Percentiles rank a stretch among this genome's conserved stretches.
Evolutionary conservation across 92 coral and sea anemone genomes (phyloP).

Genomic region (Zoanthus sociatus): DNA sequence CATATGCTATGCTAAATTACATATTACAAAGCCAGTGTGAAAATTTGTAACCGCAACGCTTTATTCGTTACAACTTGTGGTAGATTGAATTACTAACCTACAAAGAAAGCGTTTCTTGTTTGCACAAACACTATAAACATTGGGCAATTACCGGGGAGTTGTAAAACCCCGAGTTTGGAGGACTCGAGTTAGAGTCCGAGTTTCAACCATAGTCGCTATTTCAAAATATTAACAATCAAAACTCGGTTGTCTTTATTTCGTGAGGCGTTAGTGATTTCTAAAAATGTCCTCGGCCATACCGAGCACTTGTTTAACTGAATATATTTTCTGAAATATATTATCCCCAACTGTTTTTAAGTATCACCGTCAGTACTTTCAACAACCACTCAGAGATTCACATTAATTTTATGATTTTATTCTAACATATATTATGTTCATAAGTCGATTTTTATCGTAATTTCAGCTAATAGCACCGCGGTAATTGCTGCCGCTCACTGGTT

Average conservation of each 20-base stretch:
- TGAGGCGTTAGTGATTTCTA: background rate
- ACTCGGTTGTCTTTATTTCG: background rate
- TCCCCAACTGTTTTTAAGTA: background rate
- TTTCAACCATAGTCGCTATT: too few relatives aligned
- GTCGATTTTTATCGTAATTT: too few relatives aligned
- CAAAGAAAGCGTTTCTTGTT: too few relatives aligned
- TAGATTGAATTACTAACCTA: too few relatives aligned
- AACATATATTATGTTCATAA: background rate
- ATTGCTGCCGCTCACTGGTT: too few relatives aligned
- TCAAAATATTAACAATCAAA: too few relatives aligned
- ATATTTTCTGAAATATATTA: background rate
- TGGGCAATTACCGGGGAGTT: too few relatives aligned
- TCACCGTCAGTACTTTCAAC: background rate
- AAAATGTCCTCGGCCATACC: background rate
- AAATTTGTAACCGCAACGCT: background rate
- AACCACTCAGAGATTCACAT: background rate
- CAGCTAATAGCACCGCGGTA: too few relatives aligned
- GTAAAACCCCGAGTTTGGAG: too few relatives aligned
- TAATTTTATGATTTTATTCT: background rate
- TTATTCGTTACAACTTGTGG: too few relatives aligned
- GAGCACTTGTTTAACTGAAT: background rate
- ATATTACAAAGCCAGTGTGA: slow-evolving; percentile 5
- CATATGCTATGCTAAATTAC: slow-evolving; percentile 11
- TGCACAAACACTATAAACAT: too few relatives aligned
- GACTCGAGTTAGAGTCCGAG: too few relatives aligned